Evolutionary conservation across 1,140 invertebrate genomes (phyloP).

Genomic region (Notospermus geniculatus): DNA sequence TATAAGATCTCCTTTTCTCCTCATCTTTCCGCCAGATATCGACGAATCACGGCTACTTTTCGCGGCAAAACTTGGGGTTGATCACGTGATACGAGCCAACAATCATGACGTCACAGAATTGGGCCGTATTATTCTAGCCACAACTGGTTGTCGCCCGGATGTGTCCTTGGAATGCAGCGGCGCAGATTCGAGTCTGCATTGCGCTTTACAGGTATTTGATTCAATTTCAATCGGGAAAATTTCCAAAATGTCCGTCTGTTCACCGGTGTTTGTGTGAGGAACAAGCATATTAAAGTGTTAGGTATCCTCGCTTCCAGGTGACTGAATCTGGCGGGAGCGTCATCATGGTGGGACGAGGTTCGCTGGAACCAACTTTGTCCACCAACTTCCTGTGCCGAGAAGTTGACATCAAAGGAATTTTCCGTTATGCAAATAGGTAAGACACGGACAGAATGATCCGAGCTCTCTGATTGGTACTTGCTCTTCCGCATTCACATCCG

Average conservation of each 20-base stretch:
- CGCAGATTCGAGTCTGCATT: conserved; percentile 59
- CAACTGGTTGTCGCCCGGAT: conserved; percentile 61
- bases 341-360: conserved; percentile 79
- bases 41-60: conserved; percentile 68
- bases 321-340: conserved; percentile 75
- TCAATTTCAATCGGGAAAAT: no score
- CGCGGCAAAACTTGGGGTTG: conserved; percentile 78
- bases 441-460: no score
- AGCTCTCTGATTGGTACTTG: no score
- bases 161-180: conserved; percentile 81
- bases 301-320: conserved; percentile 62
- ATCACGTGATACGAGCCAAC: conserved; percentile 60
- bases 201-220: conserved; percentile 58
- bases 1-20: no score
- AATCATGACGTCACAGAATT: conserved; percentile 52
- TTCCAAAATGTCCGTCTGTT: no score
- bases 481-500: no score
- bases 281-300: no score
- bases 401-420: conserved; percentile 37
- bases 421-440: conserved; percentile 10
- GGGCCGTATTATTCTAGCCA: conserved; percentile 62
- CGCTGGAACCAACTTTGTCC: conserved; percentile 72
- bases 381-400: conserved; percentile 73
- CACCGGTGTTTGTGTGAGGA: no score
- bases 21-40: conserved; percentile 60